phyloP scores from a whole-genome alignment of 2,888 invertebrate genomes.

The Dolichomitus sp. region DNA sequence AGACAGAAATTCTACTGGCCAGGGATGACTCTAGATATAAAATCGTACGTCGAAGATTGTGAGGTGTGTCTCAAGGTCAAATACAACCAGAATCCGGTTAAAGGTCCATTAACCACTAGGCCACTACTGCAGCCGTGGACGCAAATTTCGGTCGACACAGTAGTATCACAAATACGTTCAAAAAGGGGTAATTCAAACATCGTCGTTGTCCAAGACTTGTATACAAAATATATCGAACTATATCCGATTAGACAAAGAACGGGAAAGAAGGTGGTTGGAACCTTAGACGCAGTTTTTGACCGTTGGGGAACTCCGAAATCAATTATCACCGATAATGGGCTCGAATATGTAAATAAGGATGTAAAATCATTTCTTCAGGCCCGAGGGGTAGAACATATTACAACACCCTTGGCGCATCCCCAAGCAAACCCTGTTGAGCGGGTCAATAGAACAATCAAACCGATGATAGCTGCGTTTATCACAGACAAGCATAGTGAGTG shows the following conservation, averaged over 20 bases:
- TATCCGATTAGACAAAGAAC: conserved; percentile 2
- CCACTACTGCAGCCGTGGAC: conserved; percentile 50
- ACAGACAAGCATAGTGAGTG: not conserved
- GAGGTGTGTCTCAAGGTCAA: conserved; percentile 7
- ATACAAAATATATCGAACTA: conserved; percentile 49
- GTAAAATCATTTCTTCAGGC: conserved; percentile 8
- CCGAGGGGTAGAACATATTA: not conserved
- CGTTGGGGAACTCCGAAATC: not conserved
- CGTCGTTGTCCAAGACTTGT: conserved; percentile 38
- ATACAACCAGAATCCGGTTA: conserved; percentile 43
- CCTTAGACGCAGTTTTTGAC: not conserved
- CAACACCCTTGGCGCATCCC: no score
- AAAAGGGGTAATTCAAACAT: conserved; percentile 44
- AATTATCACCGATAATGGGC: conserved; percentile 24
- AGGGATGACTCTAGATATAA: no score
- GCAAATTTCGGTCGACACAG: conserved; percentile 43
- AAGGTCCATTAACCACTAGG: conserved; percentile 15
- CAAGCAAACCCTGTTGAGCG: not conserved
- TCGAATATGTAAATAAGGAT: conserved; percentile 34
- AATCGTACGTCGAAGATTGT: conserved; percentile 30
- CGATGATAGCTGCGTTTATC: not conserved
- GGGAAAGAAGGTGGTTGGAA: not conserved
- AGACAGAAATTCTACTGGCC: not conserved
- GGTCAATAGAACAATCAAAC: not conserved
- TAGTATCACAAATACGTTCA: conserved; percentile 29